Conservation (phyloP, 1,140 invertebrate species). For the Hycleus phaleratus region DNA sequence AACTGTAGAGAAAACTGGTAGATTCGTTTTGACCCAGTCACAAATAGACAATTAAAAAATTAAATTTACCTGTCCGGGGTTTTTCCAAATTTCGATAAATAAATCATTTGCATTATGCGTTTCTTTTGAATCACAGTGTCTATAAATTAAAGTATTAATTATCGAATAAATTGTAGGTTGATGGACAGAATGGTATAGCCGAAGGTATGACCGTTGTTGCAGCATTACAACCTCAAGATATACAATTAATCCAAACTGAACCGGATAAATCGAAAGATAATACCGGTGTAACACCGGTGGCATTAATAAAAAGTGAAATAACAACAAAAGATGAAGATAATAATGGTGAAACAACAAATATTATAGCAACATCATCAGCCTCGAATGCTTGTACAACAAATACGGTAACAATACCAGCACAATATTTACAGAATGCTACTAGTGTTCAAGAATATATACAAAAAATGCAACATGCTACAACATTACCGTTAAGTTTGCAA, state of each 20-base stretch:
- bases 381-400: slow-evolving; percentile 13
- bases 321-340: slow-evolving; percentile 33
- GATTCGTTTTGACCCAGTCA: too few species aligned
- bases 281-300: slow-evolving; percentile 42
- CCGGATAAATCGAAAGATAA: slow-evolving; percentile 20
- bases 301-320: slow-evolving; percentile 46
- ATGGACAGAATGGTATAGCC: slow-evolving; percentile 46
- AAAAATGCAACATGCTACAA: slow-evolving; percentile 36
- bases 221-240: slow-evolving; percentile 56
- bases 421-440: slow-evolving; percentile 35
- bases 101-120: too few species aligned
- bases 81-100: too few species aligned
- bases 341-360: slow-evolving; percentile 16
- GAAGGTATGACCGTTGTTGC: slow-evolving; percentile 58
- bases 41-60: too few species aligned
- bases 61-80: too few species aligned
- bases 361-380: slow-evolving; percentile 14
- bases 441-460: slow-evolving; percentile 46
- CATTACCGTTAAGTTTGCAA: slow-evolving; percentile 44
- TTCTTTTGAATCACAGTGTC: too few species aligned
- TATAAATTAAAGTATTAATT: too few species aligned
- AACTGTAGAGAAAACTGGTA: too few species aligned
- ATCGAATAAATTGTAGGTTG: slow-evolving; percentile 35
- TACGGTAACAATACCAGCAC: slow-evolving; percentile 32
- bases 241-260: slow-evolving; percentile 45